Base-by-base conservation (phyloP, 2,797 vertebrate species). In the Sebastes flavidus region DNA sequence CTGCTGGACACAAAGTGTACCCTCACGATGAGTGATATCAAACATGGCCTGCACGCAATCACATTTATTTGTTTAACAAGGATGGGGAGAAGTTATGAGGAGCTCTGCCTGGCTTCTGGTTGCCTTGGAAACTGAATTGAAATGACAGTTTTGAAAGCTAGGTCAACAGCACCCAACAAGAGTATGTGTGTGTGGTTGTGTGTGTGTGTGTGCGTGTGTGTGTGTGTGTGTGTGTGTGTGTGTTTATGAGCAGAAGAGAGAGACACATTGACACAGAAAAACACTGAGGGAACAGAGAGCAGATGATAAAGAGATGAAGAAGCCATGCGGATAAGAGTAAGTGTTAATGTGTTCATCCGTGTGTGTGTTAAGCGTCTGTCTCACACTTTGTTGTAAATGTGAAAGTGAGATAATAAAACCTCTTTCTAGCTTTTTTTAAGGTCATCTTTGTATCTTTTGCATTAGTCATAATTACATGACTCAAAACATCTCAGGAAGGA, bases 121-220 rank as follows among this genome's bases (percentile, higher is more conserved):
- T 90, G 62, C 83, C 88, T 16, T 85, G 81, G 77, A 30, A 90
- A 91, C 90, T 69, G 61, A 79, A 78, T 69, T 0, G 42, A 85
- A 84, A 84, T 72, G 42, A 80, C 68, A 77, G 34, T 59, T 81
- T 66, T 58, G 54, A 80, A 82, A 85, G 83, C 75, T 78, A 70
- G 75, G 83, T 87, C 84, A 89, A 85, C 69, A 86, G 70, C 71
- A 77, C 59, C 25, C 38, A 52, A 52, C 7, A 4, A 52, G 46
- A 52, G 32, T 34, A 13, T 32, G 8, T 32, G 8, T 32, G 8
- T 32, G 3, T 25, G 60, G n/a, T n/a, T 30, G 29, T 30, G 29
- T 30, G 30, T 18, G 14, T 46, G 55, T 34, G 16, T 32, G 8
- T 32, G 8, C 9, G 8, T 32, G 3, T 25, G 60, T 73, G 72